Percentiles rank a stretch among this genome's conserved stretches.
Evolutionary conservation across 2,113 vertebrate genomes (phyloP).

Genomic region (Promerops cafer): DNA sequence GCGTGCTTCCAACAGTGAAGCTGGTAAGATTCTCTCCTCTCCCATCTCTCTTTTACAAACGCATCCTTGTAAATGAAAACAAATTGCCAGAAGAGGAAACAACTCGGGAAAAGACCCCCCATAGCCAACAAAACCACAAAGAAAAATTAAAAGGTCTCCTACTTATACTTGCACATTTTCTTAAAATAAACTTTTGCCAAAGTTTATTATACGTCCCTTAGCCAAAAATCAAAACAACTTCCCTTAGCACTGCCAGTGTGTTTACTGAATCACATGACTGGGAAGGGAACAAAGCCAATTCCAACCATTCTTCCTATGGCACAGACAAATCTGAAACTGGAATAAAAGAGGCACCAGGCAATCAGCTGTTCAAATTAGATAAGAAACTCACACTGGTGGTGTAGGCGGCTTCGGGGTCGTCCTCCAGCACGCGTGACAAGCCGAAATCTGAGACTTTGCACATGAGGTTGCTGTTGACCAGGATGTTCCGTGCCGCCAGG

Average conservation of each 20-base stretch:
- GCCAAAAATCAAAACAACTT: not conserved
- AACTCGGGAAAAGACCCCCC: not conserved
- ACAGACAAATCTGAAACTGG: not conserved
- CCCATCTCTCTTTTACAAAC: not conserved
- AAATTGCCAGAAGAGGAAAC: not conserved
- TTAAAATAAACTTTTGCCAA: not conserved
- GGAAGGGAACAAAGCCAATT: not conserved
- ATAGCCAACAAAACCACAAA: not conserved
- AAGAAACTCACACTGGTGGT: slow-evolving; percentile 79
- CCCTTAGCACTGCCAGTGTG: not conserved
- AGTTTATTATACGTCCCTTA: not conserved
- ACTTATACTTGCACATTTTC: not conserved
- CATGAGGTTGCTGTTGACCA: slow-evolving; percentile 83
- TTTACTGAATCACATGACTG: not conserved
- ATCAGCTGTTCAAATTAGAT: not conserved
- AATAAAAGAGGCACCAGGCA: not conserved
- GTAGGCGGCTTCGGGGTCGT: slow-evolving; percentile 81
- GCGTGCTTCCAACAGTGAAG: not conserved
- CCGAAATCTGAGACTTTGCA: slow-evolving; percentile 83
- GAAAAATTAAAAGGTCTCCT: not conserved
- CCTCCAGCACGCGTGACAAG: slow-evolving; percentile 80
- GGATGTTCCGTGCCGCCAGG: slow-evolving; percentile 79
- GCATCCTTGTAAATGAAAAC: not conserved
- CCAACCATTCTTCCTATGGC: not conserved
- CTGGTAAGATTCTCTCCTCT: not conserved